A percentile compares a stretch with the other conserved stretches of the same genome.
These are phyloP conservation scores for Euphonia xanthogaster DNA, from an alignment of 2,797 vertebrate genomes.

Conservation along the genomic window DNA sequence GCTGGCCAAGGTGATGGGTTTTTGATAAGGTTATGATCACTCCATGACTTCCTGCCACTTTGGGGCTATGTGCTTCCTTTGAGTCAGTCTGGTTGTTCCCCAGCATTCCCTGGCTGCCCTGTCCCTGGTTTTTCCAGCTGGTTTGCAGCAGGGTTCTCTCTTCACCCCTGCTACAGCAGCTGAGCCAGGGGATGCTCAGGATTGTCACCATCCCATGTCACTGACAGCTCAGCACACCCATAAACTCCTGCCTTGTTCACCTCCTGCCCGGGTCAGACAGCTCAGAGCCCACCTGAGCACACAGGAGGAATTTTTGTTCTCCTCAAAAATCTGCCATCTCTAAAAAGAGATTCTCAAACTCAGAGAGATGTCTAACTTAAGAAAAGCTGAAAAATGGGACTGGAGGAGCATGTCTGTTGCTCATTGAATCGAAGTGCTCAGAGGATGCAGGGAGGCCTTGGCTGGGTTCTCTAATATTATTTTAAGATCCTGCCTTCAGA, in stretches of 20 bases:
- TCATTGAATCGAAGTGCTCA: fast-evolving
- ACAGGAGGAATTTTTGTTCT: background rate
- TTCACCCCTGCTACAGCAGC: fast-evolving
- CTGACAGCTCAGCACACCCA: no score
- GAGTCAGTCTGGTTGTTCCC: background rate
- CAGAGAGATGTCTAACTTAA: fast-evolving
- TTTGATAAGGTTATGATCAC: background rate
- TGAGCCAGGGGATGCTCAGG: background rate
- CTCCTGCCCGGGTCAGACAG: background rate
- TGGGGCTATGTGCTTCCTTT: background rate
- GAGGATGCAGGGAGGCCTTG: background rate
- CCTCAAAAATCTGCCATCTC: background rate
- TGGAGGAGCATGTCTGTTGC: background rate
- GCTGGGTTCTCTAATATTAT: background rate
- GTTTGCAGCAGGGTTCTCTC: background rate
- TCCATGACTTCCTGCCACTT: background rate
- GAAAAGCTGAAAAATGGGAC: background rate
- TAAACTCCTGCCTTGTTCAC: background rate
- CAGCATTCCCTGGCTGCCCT: background rate
- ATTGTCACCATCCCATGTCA: background rate
- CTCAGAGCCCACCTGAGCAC: background rate
- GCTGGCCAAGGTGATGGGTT: background rate
- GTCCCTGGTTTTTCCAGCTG: background rate
- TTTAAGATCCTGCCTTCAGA: background rate
- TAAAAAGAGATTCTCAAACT: background rate